A percentile compares a stretch with the other conserved stretches of the same genome.
Evolutionary conservation across 2,113 vertebrate species (phyloP).

Genomic region (Erythrolamprus reginae): DNA sequence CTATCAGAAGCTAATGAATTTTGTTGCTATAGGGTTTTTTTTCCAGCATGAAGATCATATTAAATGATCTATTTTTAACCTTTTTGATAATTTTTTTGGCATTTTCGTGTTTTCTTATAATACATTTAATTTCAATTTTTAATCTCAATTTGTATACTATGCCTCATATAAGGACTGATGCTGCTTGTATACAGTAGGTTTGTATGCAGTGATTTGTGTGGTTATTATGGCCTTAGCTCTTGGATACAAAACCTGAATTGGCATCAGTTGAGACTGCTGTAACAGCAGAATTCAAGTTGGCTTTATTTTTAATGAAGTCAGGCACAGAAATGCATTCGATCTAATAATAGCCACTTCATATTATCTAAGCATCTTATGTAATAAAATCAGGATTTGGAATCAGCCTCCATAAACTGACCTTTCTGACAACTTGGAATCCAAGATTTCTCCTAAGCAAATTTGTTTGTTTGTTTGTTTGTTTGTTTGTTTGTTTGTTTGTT

Average conservation of each 20-base stretch:
- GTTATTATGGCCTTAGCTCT: background rate
- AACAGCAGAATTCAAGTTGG: background rate
- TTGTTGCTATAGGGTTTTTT: background rate
- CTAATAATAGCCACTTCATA: background rate
- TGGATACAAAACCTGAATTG: background rate
- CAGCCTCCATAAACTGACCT: background rate
- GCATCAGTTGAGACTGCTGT: background rate
- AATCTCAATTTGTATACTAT: background rate
- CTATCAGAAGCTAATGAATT: background rate
- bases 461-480: too few relatives aligned
- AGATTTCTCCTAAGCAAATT: background rate
- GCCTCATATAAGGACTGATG: background rate
- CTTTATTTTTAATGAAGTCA: constrained; percentile 1
- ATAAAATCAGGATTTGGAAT: background rate
- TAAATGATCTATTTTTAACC: background rate
- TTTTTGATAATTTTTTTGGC: background rate
- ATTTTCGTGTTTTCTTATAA: background rate
- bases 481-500: too few relatives aligned
- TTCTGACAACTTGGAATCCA: background rate
- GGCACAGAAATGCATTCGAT: constrained; percentile 1
- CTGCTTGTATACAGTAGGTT: background rate
- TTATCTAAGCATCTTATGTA: background rate
- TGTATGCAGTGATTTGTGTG: background rate
- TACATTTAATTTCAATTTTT: background rate
- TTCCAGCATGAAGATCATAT: background rate